Conservation (phyloP, 2,113 vertebrate species). For the Carlito syrichta region DNA sequence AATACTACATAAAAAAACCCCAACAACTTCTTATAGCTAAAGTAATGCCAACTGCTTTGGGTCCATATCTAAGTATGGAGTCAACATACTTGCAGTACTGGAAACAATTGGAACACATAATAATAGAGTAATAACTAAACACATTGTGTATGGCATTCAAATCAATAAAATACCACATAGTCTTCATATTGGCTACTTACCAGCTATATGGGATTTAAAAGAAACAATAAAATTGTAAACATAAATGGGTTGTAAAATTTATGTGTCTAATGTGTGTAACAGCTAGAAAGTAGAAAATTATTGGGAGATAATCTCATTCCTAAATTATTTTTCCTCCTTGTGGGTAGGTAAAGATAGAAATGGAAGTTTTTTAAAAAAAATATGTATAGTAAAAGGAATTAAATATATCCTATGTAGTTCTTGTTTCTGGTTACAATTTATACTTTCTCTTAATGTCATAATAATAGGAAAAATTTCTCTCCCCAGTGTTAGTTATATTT, state of each 20-base stretch:
- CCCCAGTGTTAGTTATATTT: neutral
- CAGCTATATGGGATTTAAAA: neutral
- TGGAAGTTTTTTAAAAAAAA: neutral
- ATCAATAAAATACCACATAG: neutral
- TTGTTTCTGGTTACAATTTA: neutral
- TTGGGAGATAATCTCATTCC: neutral
- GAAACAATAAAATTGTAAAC: neutral
- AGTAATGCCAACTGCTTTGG: neutral
- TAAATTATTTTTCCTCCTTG: conserved; percentile 14
- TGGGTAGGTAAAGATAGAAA: conserved; percentile 25
- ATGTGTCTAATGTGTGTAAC: neutral
- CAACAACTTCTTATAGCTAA: neutral
- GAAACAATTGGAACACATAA: conserved; percentile 8
- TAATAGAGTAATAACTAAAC: neutral
- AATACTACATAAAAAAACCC: neutral
- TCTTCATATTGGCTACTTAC: neutral
- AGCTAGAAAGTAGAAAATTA: neutral
- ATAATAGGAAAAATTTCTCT: neutral
- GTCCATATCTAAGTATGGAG: neutral
- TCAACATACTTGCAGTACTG: neutral
- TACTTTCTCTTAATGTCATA: neutral
- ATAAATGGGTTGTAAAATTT: neutral
- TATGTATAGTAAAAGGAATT: neutral
- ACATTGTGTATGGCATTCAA: neutral
- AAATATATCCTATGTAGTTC: neutral